Evolutionary conservation across 2,888 invertebrate genomes (phyloP).

Genomic region (Ganaspis brasiliensis): DNA sequence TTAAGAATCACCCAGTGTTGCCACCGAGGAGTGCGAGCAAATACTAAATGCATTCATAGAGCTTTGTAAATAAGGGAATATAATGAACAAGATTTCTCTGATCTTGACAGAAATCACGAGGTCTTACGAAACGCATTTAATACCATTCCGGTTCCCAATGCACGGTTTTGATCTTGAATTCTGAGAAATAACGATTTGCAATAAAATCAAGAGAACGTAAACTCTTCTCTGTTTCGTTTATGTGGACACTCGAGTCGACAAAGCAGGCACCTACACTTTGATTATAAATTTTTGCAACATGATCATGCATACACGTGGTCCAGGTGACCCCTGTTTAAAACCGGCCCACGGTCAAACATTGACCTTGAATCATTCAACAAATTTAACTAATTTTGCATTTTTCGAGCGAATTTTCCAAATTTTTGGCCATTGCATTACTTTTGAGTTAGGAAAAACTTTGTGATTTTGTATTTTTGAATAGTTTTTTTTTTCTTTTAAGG

Average conservation of each 20-base stretch:
- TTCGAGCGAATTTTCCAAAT: neutral
- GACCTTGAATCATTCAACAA: slow-evolving; percentile 22
- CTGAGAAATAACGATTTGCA: neutral
- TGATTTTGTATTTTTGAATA: neutral
- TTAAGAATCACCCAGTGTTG: slow-evolving; percentile 8
- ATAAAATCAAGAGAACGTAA: neutral
- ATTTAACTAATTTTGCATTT: neutral
- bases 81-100: slow-evolving; percentile 69
- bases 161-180: slow-evolving; percentile 26
- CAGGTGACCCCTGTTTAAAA: slow-evolving; percentile 29
- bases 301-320: neutral
- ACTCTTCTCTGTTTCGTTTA: neutral
- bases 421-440: too few species aligned
- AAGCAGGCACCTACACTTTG: slow-evolving; percentile 1
- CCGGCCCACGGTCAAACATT: slow-evolving; percentile 18
- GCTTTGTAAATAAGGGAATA: slow-evolving; percentile 43
- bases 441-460: too few species aligned
- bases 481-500: neutral
- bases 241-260: neutral
- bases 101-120: slow-evolving; percentile 69
- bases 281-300: neutral
- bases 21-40: slow-evolving; percentile 25
- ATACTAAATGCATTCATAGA: slow-evolving; percentile 46
- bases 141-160: slow-evolving; percentile 15
- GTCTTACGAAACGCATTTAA: slow-evolving; percentile 54